phyloP scores from a whole-genome alignment of 2,113 vertebrate genomes.

The Girardinichthys multiradiatus region DNA sequence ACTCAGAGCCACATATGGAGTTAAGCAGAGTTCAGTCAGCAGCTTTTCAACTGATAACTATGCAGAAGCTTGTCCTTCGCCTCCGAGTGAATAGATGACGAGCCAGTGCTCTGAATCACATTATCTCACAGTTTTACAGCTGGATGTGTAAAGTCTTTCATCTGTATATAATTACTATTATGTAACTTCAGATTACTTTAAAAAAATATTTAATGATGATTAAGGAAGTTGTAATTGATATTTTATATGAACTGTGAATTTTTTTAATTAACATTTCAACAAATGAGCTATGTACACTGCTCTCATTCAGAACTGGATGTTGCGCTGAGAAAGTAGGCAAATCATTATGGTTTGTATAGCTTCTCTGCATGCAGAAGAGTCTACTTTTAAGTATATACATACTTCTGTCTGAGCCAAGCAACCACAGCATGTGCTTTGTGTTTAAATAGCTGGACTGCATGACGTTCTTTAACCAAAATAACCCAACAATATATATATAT shows the following conservation, averaged over 20 bases:
- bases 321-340: background rate
- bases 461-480: background rate
- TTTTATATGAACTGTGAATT: too few relatives aligned
- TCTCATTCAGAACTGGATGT: slow-evolving; percentile 7
- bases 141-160: background rate
- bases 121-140: slow-evolving; percentile 6
- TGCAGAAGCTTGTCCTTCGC: background rate
- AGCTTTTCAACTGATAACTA: slow-evolving; percentile 41
- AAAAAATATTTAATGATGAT: too few relatives aligned
- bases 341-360: background rate
- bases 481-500: background rate
- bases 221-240: too few relatives aligned
- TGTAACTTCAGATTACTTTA: background rate
- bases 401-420: background rate
- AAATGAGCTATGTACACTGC: background rate
- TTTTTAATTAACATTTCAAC: too few relatives aligned
- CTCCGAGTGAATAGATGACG: slow-evolving; percentile 1
- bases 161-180: slow-evolving; percentile 34
- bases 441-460: background rate
- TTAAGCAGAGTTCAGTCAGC: slow-evolving; percentile 31
- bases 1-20: slow-evolving; percentile 20
- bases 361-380: background rate
- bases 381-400: background rate
- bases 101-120: slow-evolving; percentile 16
- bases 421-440: background rate